phyloP scores from a whole-genome alignment of 2,113 vertebrate species.

The Bubalus kerabau region DNA sequence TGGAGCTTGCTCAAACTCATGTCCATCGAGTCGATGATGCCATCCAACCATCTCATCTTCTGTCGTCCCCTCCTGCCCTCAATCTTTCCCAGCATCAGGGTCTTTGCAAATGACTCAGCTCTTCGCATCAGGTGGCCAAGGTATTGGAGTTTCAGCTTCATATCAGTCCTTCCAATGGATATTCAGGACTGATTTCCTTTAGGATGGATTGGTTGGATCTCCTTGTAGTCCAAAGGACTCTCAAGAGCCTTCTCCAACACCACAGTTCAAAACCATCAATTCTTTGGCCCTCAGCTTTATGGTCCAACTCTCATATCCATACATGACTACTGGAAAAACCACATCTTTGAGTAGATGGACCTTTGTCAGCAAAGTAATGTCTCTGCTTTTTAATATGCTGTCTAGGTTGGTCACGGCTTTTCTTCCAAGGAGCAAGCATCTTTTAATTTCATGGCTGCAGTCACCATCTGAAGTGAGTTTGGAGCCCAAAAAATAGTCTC shows the following conservation, averaged over 20 bases:
- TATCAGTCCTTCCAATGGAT: neutral
- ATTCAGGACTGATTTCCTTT: neutral
- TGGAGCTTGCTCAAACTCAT: neutral
- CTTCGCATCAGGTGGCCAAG: neutral
- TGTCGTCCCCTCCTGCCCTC: neutral
- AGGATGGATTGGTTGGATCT: neutral
- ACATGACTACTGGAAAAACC: neutral
- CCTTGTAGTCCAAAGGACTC: neutral
- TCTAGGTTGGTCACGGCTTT: neutral
- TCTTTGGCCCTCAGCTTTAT: no score
- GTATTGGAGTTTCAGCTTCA: neutral
- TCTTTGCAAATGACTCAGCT: neutral
- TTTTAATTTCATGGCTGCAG: neutral
- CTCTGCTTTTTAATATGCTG: neutral
- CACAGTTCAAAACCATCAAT: neutral
- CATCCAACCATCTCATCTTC: neutral
- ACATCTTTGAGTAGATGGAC: neutral
- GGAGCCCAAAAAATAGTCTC: neutral
- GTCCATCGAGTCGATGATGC: neutral
- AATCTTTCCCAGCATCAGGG: neutral
- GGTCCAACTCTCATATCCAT: no score
- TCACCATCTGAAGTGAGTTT: neutral
- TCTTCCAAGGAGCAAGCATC: neutral
- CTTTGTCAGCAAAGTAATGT: neutral
- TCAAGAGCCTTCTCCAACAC: neutral